Base-by-base conservation (phyloP, 2,888 invertebrate species). In the Rotaria sp. region DNA sequence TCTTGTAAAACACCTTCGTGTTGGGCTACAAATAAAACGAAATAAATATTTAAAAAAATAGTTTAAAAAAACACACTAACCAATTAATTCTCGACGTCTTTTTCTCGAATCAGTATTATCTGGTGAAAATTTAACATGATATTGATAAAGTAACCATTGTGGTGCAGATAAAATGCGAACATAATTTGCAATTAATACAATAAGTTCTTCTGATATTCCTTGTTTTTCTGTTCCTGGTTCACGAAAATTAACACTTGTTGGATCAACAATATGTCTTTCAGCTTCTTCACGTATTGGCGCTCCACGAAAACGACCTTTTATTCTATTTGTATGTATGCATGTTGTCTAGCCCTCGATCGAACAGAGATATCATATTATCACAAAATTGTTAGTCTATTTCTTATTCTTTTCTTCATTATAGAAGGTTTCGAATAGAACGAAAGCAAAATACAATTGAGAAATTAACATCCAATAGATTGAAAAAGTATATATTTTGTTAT, bases 41-140 rank as follows among this genome's bases (percentile, higher is more conserved):
- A 8, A 21, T 8, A 45, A 50, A 15, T 50, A 50, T 35, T 85
- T 38, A 2, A 52, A 48, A 50, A n/a, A 13, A 15, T 13, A 75
- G 52, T 52, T 10, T 74, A 75, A 30, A 74, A 24, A 15, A 55
- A 41, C 2, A 80, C 41, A 55, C 35, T n/a, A n/a, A 84, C 84
- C 84, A 45, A 86, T 59, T n/a, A 86, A 48, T 38, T 84, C 86
- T 59, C 84, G 45, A 48, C 84, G 84, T 18, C 50, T 50, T 38
- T 59, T 84, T 84, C 84, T 86, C 24, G 86, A 86, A 24, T 90
- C 90, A 11, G 90, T 88, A 24, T 18, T 45, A 80, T 88, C 88
- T 21, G 91, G 91, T 24, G 88, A 88, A 88, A 89, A 91, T 85
- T 88, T 89, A 24, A 91, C 90, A 87, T 90, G 89, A 86, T 91